Evolutionary conservation across 2,113 vertebrate species (phyloP), one percentile per base, ranked within the genome.

Genomic region (Rhabdomys dilectus): DNA sequence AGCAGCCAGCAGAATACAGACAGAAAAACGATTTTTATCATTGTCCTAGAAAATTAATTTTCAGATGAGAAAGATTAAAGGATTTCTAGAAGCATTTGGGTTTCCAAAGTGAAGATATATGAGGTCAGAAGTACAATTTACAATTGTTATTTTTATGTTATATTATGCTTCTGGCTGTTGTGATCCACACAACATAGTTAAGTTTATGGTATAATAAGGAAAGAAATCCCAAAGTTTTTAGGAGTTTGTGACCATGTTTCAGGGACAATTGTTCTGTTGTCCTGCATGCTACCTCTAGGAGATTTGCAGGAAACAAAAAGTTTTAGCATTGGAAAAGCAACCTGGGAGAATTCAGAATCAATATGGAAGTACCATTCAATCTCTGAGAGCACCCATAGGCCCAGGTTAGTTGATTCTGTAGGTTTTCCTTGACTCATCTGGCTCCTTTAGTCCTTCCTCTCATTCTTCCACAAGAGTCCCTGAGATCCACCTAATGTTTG

Each of bases 111-210:
- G 26, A 88, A 76, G 51, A 75, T 70, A 78, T 75, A 73, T 95
- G 34, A 4, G 24, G 22, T 90, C n/a, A 77, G 31, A 91, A 93
- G 76, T 56, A 8, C 13, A 84, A 68, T n/a, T 88, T 62, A 51
- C 0, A 80, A 68, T 77, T 95, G 7, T 72, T 91, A 91, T 76
- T 92, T 93, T 94, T 22, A 87, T 78, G 53, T 96, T 78, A 45
- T 56, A 64, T 76, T 93, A 91, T 96, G 42, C 36, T 24, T 75
- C 64, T 66, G 82, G 66, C 24, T 90, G 8, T 36, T 88, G 26
- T 73, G 8, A 88, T 39, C 8, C 48, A 89, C 70, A 66, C 73
- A 93, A 76, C 60, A 91, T 17, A 78, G 51, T 36, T 87, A 45
- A 72, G 8, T 24, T 78, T 15, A 48, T 66, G 19, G 3, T 77